These are phyloP conservation scores for Silurus lanzhouensis DNA, from an alignment of 2,797 vertebrate species.

Conservation along the genomic window DNA sequence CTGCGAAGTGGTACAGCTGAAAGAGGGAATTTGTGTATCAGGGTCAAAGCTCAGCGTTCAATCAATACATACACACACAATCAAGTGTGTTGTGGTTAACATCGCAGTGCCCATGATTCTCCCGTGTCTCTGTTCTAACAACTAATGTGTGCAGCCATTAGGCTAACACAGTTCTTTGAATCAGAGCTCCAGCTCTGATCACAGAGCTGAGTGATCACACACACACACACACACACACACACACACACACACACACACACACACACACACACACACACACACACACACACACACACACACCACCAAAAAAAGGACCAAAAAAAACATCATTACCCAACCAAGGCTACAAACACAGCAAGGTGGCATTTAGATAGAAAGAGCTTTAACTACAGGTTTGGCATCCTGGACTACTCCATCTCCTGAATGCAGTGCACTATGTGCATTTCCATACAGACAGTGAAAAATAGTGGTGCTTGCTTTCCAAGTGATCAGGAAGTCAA, in stretches of 20 bases:
- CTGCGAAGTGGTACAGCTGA: neutral
- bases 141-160: slow-evolving; percentile 90
- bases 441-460: slow-evolving; percentile 60
- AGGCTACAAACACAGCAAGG: slow-evolving; percentile 81
- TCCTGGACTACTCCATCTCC: slow-evolving; percentile 32
- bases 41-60: slow-evolving; percentile 38
- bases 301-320: slow-evolving; percentile 6
- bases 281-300: slow-evolving; percentile 79
- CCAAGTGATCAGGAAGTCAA: slow-evolving; percentile 31
- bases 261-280: slow-evolving; percentile 78
- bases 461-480: slow-evolving; percentile 42
- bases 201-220: slow-evolving; percentile 81
- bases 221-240: slow-evolving; percentile 61
- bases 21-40: slow-evolving; percentile 75
- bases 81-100: slow-evolving; percentile 77
- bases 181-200: slow-evolving; percentile 29
- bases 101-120: slow-evolving; percentile 85
- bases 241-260: slow-evolving; percentile 44
- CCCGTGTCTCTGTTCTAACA: slow-evolving; percentile 88
- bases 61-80: slow-evolving; percentile 87
- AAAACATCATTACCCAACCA: slow-evolving; percentile 83
- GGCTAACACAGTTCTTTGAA: slow-evolving; percentile 83
- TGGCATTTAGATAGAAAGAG: slow-evolving; percentile 53
- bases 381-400: slow-evolving; percentile 35
- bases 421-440: slow-evolving; percentile 37